Evolutionary conservation across 2,888 invertebrate species (phyloP).

Genomic region (Spodoptera littoralis): DNA sequence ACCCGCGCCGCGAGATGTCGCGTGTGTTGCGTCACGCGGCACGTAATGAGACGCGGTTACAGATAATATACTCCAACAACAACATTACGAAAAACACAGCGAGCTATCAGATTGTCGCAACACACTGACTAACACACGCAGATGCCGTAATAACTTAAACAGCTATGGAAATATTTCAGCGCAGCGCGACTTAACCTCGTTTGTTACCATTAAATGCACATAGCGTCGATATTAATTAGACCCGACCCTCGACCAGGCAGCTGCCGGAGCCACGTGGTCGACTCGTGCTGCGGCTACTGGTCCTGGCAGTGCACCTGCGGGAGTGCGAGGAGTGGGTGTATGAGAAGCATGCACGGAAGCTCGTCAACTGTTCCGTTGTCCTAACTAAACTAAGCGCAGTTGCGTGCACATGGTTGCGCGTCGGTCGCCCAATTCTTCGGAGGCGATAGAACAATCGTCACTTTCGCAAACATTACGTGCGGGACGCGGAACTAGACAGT

Average conservation of each 20-base stretch:
- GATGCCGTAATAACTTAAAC: slow-evolving; percentile 26
- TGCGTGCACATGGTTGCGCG: slow-evolving; percentile 56
- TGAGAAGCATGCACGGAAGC: too few species aligned
- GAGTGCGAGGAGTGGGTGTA: too few species aligned
- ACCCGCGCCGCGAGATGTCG: slow-evolving; percentile 1
- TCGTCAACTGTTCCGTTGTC: slow-evolving; percentile 1
- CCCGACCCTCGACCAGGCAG: too few species aligned
- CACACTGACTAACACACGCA: slow-evolving; percentile 20
- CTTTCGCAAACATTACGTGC: slow-evolving; percentile 56
- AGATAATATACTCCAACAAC: slow-evolving; percentile 16
- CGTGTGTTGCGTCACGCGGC: slow-evolving; percentile 2
- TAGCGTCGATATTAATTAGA: background rate
- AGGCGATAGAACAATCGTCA: slow-evolving; percentile 36
- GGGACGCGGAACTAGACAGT: slow-evolving; percentile 37
- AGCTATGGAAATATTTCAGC: slow-evolving; percentile 14
- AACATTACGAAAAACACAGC: slow-evolving; percentile 38
- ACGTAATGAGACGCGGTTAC: slow-evolving; percentile 8
- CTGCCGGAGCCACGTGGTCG: too few species aligned
- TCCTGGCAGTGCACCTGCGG: too few species aligned
- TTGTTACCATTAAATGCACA: slow-evolving; percentile 7
- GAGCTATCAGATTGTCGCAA: slow-evolving; percentile 54
- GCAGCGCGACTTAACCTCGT: slow-evolving; percentile 18
- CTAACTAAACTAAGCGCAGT: slow-evolving; percentile 39
- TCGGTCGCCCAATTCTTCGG: slow-evolving; percentile 56
- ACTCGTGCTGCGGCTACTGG: too few species aligned